Base-by-base conservation (phyloP, 2,888 invertebrate species). In the Agonum fuliginosum region DNA sequence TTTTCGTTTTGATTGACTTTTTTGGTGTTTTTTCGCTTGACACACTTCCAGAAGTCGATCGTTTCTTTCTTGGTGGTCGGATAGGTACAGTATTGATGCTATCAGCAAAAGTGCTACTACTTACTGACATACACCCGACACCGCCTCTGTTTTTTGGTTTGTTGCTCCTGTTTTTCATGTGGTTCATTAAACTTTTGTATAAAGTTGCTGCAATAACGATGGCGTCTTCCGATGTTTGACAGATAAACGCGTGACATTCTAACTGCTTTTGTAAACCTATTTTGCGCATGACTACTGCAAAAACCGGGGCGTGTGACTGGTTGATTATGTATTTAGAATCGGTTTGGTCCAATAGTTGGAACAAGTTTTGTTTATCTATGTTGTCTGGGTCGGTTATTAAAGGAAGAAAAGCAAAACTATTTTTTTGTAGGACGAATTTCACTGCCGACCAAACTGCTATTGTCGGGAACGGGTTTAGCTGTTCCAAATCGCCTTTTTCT, bases 371-470 rank as follows among this genome's bases (percentile, higher is more conserved):
- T 85, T 94, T 93, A 84, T 94, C 94, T 80, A 93, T 91, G 81
- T 93, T 93, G 82, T 93, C 93, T 1, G 95, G 94, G 86, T 95
- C 95, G 51, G 94, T 93, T 79, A 94, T 94, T 8, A 97, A 87
- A 1, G 97, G 97, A 80, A 96, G 87, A 85, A 97, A 97, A 34
- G 96, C 96, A 84, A 91, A 94, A 0, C 84, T 86, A 2, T 88
- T 87, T 48, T 90, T 89, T 73, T 90, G 90, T 79, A 93, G 90
- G 4, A 94, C 93, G 84, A 96, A 94, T 86, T 95, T 95, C 1
- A 97, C 93, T 0, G 96, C 96, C 14, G 96, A 96, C 97, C 97
- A 97, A 1, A 97, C 96, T 0, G 96, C 96, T 86, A 97, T 97
- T 54, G 95, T 94, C 17, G 96, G 94, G 83, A 96, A 97, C 1